Conservation (phyloP, 2,888 invertebrate genomes). For the Sialis lutaria region DNA sequence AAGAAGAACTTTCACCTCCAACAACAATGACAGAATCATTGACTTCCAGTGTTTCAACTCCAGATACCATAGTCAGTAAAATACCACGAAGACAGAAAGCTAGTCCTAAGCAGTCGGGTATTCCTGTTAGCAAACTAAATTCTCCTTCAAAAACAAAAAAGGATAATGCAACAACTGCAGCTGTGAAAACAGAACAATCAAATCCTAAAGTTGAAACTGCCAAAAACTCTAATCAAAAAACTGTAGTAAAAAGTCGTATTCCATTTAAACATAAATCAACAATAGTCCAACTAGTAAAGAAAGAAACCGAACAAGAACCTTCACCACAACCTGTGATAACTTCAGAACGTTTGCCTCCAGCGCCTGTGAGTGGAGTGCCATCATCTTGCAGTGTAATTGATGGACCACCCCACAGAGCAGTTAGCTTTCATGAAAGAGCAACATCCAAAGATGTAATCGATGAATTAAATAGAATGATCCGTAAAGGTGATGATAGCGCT, state of each 20-base stretch:
- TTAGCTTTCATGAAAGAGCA: constrained; percentile 56
- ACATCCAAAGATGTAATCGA: constrained; percentile 63
- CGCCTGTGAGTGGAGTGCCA: constrained; percentile 18
- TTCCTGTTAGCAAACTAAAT: constrained; percentile 6
- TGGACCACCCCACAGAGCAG: constrained; percentile 34
- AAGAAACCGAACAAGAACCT: constrained; percentile 1
- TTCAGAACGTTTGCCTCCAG: constrained; percentile 22
- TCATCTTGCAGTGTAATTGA: constrained; percentile 21
- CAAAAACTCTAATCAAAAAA: too few relatives aligned
- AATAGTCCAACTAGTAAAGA: constrained; percentile 3
- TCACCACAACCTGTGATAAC: constrained; percentile 19
- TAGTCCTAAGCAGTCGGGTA: background rate
- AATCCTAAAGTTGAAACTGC: background rate
- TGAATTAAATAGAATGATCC: constrained; percentile 48
- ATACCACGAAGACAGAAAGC: constrained; percentile 25
- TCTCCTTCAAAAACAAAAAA: constrained; percentile 6
- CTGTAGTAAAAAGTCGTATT: constrained; percentile 3
- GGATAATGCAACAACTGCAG: constrained; percentile 12
- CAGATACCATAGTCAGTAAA: constrained; percentile 49
- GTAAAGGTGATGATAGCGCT: constrained; percentile 31
- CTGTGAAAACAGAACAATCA: background rate
- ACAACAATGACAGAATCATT: constrained; percentile 46
- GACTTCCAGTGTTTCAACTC: constrained; percentile 49
- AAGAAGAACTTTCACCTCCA: constrained; percentile 32
- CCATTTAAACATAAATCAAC: constrained; percentile 5